Conservation (phyloP, 2,888 invertebrate genomes). For the Leptinotarsa haldemani region DNA sequence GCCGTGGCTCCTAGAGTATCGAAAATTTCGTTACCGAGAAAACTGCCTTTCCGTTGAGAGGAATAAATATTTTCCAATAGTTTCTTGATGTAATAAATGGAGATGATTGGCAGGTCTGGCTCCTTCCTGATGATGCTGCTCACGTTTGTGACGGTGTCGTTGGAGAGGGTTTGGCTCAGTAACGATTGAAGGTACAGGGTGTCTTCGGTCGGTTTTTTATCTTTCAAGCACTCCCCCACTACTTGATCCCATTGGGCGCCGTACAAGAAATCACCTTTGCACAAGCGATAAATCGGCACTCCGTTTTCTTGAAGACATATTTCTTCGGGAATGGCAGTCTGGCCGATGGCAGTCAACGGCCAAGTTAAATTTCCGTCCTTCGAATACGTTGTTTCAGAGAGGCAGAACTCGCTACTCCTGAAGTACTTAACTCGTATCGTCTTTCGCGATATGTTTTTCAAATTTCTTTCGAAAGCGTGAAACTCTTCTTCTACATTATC, state of each 20-base stretch:
- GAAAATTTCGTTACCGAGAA: slow-evolving; percentile 57
- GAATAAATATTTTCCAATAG: slow-evolving; percentile 45
- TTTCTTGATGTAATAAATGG: slow-evolving; percentile 56
- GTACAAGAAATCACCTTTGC: slow-evolving; percentile 70
- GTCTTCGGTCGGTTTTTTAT: slow-evolving; percentile 38
- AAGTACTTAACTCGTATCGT: slow-evolving; percentile 46
- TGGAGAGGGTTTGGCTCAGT: slow-evolving; percentile 40
- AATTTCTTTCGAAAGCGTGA: slow-evolving; percentile 29
- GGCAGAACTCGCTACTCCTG: slow-evolving; percentile 56
- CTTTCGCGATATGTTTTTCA: slow-evolving; percentile 22
- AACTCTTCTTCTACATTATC: slow-evolving; percentile 39
- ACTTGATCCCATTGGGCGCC: slow-evolving; percentile 70
- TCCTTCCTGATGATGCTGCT: slow-evolving; percentile 46
- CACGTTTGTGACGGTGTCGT: slow-evolving; percentile 49
- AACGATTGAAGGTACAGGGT: slow-evolving; percentile 49
- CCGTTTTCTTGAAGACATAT: slow-evolving; percentile 72
- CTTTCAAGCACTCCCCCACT: slow-evolving; percentile 56
- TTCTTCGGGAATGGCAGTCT: slow-evolving; percentile 68
- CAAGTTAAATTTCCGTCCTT: slow-evolving; percentile 57
- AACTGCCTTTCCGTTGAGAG: background rate
- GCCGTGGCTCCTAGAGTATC: slow-evolving; percentile 61
- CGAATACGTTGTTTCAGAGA: slow-evolving; percentile 49
- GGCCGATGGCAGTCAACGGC: slow-evolving; percentile 68
- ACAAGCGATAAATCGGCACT: slow-evolving; percentile 70
- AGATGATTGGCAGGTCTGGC: slow-evolving; percentile 53